Evolutionary conservation across 2,888 invertebrate genomes (phyloP).

Genomic region (Plusia festucae): DNA sequence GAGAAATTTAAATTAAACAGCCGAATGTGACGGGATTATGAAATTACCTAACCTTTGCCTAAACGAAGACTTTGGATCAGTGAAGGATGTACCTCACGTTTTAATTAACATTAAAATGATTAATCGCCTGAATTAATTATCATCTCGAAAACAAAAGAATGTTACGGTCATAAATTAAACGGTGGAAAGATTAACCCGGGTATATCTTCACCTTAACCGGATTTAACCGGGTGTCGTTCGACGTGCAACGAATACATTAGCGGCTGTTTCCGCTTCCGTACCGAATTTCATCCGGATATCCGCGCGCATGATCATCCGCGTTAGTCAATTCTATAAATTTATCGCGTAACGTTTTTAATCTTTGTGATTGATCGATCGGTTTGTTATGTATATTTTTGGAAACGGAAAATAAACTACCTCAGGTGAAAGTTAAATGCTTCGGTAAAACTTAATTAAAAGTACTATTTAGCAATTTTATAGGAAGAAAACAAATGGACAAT

Average conservation of each 20-base stretch:
- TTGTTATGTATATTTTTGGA: conserved; percentile 8
- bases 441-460: background rate
- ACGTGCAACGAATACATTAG: conserved; percentile 85
- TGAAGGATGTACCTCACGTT: conserved; percentile 40
- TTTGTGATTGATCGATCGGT: conserved; percentile 52
- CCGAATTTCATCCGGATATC: conserved; percentile 73
- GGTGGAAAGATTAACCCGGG: conserved; percentile 81
- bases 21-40: conserved; percentile 47
- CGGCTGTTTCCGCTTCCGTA: conserved; percentile 66
- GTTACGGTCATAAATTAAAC: conserved; percentile 82
- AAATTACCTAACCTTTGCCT: conserved; percentile 28
- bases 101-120: conserved; percentile 51
- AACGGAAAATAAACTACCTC: background rate
- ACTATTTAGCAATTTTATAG: background rate
- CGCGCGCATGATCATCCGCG: conserved; percentile 74
- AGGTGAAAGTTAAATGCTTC: too few relatives aligned
- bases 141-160: conserved; percentile 67
- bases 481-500: background rate
- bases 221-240: conserved; percentile 82
- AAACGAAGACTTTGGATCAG: conserved; percentile 41
- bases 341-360: conserved; percentile 67
- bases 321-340: conserved; percentile 67
- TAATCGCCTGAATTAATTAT: conserved; percentile 63
- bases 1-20: conserved; percentile 45
- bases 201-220: conserved; percentile 86